Percentiles rank a stretch among this genome's conserved stretches.
Evolutionary conservation across 2,797 vertebrate genomes (phyloP).

Genomic region (Trachops cirrhosus): DNA sequence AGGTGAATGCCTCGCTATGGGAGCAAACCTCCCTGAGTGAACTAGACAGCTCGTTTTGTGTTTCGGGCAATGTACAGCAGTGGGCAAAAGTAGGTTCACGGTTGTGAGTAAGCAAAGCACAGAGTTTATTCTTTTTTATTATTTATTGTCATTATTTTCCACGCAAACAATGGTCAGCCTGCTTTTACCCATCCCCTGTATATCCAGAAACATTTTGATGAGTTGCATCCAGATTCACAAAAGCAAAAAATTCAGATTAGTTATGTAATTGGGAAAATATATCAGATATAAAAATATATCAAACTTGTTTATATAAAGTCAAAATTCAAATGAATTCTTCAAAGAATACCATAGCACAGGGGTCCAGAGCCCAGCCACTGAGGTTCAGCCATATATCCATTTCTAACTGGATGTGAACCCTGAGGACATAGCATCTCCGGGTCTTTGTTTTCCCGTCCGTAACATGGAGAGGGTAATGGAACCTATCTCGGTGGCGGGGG

Average conservation of each 20-base stretch:
- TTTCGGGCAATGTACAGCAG: background rate
- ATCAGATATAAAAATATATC: background rate
- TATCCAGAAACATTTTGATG: slow-evolving; percentile 17
- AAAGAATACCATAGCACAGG: background rate
- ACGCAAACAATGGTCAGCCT: background rate
- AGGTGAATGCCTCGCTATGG: background rate
- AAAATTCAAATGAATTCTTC: background rate
- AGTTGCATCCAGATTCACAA: background rate
- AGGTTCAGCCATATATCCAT: background rate
- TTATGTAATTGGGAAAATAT: background rate
- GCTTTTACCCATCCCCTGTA: background rate
- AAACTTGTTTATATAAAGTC: background rate
- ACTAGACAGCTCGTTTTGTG: background rate
- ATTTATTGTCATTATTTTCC: background rate
- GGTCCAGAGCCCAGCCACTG: background rate
- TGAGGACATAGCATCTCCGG: background rate
- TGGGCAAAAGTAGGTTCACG: background rate
- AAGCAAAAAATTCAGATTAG: background rate
- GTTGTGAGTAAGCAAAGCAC: background rate
- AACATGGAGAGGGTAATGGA: background rate
- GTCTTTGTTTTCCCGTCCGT: background rate
- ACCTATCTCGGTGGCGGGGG: background rate
- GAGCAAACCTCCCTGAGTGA: background rate
- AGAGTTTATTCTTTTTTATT: background rate
- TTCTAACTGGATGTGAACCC: background rate